Evolutionary conservation across 2,113 vertebrate species (phyloP).

Genomic region (Psophia crepitans): DNA sequence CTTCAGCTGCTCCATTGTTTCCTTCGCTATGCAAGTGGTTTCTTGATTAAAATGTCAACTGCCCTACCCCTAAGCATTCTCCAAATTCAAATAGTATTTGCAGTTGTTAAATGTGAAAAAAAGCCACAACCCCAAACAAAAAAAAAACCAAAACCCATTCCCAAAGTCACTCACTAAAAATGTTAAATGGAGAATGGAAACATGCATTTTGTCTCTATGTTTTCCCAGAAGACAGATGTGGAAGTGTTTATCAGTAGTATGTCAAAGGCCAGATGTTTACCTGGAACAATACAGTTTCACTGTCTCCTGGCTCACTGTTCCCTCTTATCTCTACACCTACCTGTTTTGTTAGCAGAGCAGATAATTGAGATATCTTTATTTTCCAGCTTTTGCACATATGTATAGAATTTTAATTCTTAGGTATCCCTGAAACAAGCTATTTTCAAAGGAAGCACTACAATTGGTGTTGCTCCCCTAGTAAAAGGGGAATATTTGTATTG

Average conservation of each 20-base stretch:
- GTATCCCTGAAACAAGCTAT: background rate
- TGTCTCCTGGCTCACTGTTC: background rate
- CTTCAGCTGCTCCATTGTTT: constrained; percentile 31
- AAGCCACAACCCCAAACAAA: background rate
- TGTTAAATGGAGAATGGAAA: background rate
- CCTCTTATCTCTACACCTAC: background rate
- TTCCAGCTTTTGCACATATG: background rate
- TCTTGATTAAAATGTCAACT: constrained; percentile 36
- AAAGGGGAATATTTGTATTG: background rate
- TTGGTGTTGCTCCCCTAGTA: background rate
- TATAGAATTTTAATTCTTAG: background rate
- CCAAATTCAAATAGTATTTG: background rate
- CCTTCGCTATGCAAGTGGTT: background rate
- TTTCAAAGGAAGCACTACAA: background rate
- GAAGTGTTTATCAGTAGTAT: background rate
- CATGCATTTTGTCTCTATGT: background rate
- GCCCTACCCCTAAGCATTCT: background rate
- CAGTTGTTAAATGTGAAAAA: background rate
- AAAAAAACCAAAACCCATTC: accelerated
- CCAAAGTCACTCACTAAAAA: background rate
- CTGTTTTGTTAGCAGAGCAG: background rate
- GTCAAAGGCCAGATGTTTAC: background rate
- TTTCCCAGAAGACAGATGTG: background rate
- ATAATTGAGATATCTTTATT: background rate
- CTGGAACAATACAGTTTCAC: background rate